Base-by-base conservation (phyloP, 2,797 vertebrate species). In the Loris lydekkerianus region DNA sequence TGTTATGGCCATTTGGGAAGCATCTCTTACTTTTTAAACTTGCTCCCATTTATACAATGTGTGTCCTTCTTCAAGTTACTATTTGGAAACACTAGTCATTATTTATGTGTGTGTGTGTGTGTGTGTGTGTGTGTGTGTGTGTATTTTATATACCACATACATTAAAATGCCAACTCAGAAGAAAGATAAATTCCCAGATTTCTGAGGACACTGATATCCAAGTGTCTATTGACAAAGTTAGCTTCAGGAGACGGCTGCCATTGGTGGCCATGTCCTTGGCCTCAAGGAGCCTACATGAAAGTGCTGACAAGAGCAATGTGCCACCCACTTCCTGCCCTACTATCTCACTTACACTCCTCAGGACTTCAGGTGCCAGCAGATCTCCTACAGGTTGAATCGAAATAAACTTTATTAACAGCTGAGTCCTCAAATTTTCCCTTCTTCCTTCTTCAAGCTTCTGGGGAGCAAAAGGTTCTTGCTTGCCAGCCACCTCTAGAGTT, bases 121-220 rank as follows among this genome's bases (percentile, higher is more conserved):
- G 23, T 46, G 23, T 46, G 53, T 56, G 53, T 46, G 46, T 56
- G 53, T 56, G 53, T 65, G 63, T 63, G 11, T 65, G 5, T 63
- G 27, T 65, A 0, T 63, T 53, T 53, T 53, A 53, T 15, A 53
- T 53, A 53, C 49, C 49, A 2, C 49, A 5, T 63, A 63, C 17
- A n/a, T 67, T 67, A n/a, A 17, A n/a, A 78, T 70, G 17, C 23
- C 25, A 86, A 43, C 82, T 69, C 31, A 81, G 29, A 87, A 80
- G 46, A 88, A 5, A 86, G 58, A 76, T 10, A 90, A 37, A 86
- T 27, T 14, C 40, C 72, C 8, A 63, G 34, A 73, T 27, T 83
- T 7, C 27, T 83, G 14, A 72, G 65, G 37, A 73, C 15, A 46
- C 3, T 43, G 63, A 61, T 46, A 43, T 70, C 25, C 53, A 31